Percentiles rank a stretch among this genome's conserved stretches.
Evolutionary conservation across 2,888 invertebrate genomes (phyloP).

Genomic region (Pecten maximus): DNA sequence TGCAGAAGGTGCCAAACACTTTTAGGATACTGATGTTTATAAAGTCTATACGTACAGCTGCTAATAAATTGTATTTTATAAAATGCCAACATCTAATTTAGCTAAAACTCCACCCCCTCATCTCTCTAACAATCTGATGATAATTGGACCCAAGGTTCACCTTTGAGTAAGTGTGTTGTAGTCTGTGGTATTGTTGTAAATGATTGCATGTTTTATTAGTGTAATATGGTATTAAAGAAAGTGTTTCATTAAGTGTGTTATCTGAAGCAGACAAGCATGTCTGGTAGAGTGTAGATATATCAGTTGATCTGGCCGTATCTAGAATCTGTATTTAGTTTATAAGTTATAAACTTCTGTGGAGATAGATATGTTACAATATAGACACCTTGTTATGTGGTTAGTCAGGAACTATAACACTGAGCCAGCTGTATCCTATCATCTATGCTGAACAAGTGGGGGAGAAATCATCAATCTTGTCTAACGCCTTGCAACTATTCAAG

Average conservation of each 20-base stretch:
- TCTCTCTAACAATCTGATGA: neutral
- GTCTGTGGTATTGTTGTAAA: neutral
- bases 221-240: neutral
- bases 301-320: neutral
- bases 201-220: neutral
- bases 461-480: constrained; percentile 29
- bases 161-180: neutral
- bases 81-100: neutral
- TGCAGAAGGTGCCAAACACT: neutral
- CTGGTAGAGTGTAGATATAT: neutral
- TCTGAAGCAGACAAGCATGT: constrained; percentile 18
- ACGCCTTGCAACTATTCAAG: constrained; percentile 26
- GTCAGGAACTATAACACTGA: neutral
- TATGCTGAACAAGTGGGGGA: neutral
- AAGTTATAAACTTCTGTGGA: neutral
- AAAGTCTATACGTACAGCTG: neutral
- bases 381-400: neutral
- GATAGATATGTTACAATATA: neutral
- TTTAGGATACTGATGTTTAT: neutral
- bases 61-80: constrained; percentile 18
- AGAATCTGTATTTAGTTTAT: constrained; percentile 20
- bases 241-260: neutral
- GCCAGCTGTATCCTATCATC: constrained; percentile 14
- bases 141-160: neutral
- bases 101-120: neutral